Evolutionary conservation across 2,113 vertebrate genomes (phyloP), one percentile per base, ranked within the genome.

Genomic region (Lucifuga dentata): DNA sequence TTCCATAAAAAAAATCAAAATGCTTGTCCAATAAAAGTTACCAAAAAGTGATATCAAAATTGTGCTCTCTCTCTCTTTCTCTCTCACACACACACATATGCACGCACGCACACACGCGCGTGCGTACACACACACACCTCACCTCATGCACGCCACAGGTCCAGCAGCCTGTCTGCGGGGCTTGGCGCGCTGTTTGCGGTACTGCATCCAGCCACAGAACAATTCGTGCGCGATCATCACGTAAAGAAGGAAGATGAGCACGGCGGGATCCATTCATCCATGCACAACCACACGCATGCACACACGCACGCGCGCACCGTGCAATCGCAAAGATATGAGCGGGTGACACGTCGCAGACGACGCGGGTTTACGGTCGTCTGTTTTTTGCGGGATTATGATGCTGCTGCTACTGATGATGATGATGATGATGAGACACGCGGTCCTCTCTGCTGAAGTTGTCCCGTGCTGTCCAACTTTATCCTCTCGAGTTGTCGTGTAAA

Each of bases 231-330:
- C 78, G 87, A 97, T 96, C 94, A 95, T 93, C 68, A 96, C 57
- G 1, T 96, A 97, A 11, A 96, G 90, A 0, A 96, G 92, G 74
- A 96, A 95, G 76, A 96, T 96, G 33, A 97, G 94, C 89, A 96
- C 87, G 20, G 93, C 89, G 56, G 95, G 95, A 73, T 97, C 95
- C 94, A 96, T 96, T 1, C 83, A 84, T 12, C 5, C n/a, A n/a
- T n/a, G n/a, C n/a, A n/a, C n/a, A n/a, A n/a, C 26, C 3, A 7
- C 3, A 29, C 26, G 26, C 26, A 7, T 7, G 26, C 26, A 7
- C 26, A 29, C 26, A 29, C 23, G 35, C 35, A 6, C 39, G 46
- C 40, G 41, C 46, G 55, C 65, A 2, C 58, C 48, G 13, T 43
- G 21, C 0, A 26, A 1, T 16, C 29, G 12, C 64, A 50, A 51